Evolutionary conservation across 2,888 invertebrate species (phyloP).

Genomic region (Lottia scabra): DNA sequence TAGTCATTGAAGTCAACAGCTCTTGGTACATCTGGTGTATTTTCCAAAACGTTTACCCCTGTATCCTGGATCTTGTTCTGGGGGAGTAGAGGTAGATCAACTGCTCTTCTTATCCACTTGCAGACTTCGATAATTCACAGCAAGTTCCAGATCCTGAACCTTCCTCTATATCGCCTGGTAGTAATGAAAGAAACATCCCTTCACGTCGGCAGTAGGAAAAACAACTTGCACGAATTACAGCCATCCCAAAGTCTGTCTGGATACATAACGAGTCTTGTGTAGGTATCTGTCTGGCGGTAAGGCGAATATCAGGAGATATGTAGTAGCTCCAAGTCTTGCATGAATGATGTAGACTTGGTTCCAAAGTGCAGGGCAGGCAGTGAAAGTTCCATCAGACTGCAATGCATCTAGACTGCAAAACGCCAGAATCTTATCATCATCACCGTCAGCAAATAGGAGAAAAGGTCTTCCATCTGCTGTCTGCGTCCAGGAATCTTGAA

Average conservation of each 20-base stretch:
- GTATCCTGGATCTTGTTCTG: slow-evolving; percentile 5
- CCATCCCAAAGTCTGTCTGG: too few species aligned
- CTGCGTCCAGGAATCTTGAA: background rate
- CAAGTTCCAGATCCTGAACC: background rate
- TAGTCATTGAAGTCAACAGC: too few species aligned
- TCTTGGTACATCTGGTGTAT: background rate
- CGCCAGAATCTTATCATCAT: background rate
- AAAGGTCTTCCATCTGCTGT: slow-evolving; percentile 5
- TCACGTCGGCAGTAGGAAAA: background rate
- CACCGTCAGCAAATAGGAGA: background rate
- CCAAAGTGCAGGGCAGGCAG: background rate
- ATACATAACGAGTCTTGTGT: background rate
- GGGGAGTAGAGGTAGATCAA: slow-evolving; percentile 6
- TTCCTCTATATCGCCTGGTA: background rate
- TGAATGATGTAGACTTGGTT: slow-evolving; percentile 14
- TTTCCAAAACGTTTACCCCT: slow-evolving; percentile 6
- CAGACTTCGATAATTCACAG: slow-evolving; percentile 3
- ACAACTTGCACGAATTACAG: background rate
- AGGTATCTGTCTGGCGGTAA: slow-evolving; percentile 6
- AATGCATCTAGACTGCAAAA: too few species aligned
- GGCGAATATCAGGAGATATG: slow-evolving; percentile 10
- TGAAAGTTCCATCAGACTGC: background rate
- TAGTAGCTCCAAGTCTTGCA: background rate
- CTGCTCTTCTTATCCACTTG: background rate
- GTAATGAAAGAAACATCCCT: background rate